Evolutionary conservation across 37 sponge, comb jelly and placozoan species (phyloP).

Genomic region (Diacarnus erythraeanus): DNA sequence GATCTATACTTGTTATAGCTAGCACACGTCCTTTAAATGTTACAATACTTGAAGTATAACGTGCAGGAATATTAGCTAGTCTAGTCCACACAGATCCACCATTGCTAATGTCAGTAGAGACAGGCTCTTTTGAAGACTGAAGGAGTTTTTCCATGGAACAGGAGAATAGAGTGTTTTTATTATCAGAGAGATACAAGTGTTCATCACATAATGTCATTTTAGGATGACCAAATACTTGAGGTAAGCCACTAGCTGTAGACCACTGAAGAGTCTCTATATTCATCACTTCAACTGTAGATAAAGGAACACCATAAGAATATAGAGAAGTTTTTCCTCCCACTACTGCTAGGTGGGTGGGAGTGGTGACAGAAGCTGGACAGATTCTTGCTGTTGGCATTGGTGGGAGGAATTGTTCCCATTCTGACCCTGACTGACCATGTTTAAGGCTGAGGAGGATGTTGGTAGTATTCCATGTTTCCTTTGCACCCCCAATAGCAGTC

Average conservation of each 20-base stretch:
- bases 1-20: not conserved
- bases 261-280: not conserved
- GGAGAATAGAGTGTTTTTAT: not conserved
- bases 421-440: not conserved
- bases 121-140: not conserved
- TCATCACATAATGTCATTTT: not conserved
- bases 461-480: not conserved
- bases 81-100: not conserved
- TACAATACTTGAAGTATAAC: not conserved
- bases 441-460: not conserved
- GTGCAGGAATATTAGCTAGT: not conserved
- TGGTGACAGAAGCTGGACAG: not conserved
- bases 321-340: not conserved
- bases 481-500: not conserved
- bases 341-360: not conserved
- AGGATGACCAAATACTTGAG: not conserved
- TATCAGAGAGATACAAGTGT: not conserved
- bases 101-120: not conserved
- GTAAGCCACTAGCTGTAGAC: not conserved
- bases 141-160: not conserved
- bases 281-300: not conserved
- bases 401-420: not conserved
- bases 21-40: not conserved
- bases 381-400: not conserved
- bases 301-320: not conserved